Conservation (phyloP, 2,888 invertebrate genomes). For the Itoplectis maculator region DNA sequence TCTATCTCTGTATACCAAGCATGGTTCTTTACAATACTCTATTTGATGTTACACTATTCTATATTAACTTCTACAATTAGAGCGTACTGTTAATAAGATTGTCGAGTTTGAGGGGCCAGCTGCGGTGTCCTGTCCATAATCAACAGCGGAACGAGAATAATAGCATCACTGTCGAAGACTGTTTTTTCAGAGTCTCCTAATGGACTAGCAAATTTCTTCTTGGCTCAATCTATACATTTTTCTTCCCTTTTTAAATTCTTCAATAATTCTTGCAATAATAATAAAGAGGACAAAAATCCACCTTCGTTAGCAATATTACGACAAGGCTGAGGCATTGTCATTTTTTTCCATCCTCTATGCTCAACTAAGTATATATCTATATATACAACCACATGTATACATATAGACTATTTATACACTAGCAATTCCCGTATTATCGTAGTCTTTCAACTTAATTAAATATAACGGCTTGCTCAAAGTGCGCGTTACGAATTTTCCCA, state of each 20-base stretch:
- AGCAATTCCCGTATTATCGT: constrained; percentile 42
- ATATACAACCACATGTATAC: constrained; percentile 16
- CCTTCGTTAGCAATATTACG: constrained; percentile 74
- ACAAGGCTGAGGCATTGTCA: constrained; percentile 67
- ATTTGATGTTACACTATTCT: constrained; percentile 83
- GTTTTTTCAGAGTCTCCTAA: not conserved
- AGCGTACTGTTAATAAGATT: constrained; percentile 78
- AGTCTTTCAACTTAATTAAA: constrained; percentile 44
- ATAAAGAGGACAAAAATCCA: constrained; percentile 57
- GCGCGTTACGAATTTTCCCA: constrained; percentile 2
- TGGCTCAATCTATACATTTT: constrained; percentile 47
- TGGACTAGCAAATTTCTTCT: constrained; percentile 42
- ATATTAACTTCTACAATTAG: constrained; percentile 82
- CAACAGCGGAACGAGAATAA: constrained; percentile 6
- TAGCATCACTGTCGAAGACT: constrained; percentile 1
- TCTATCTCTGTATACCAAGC: constrained; percentile 83
- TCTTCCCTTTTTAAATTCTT: not conserved
- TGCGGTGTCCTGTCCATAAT: constrained; percentile 70
- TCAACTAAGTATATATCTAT: constrained; percentile 77
- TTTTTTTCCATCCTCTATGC: constrained; percentile 74
- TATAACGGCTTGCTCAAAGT: constrained; percentile 61
- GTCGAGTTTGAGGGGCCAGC: constrained; percentile 74
- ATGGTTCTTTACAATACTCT: constrained; percentile 83
- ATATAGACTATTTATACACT: constrained; percentile 59
- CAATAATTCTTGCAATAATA: constrained; percentile 73